These are phyloP conservation scores for Poecilia picta DNA, from an alignment of 2,797 vertebrate species.

Conservation along the genomic window DNA sequence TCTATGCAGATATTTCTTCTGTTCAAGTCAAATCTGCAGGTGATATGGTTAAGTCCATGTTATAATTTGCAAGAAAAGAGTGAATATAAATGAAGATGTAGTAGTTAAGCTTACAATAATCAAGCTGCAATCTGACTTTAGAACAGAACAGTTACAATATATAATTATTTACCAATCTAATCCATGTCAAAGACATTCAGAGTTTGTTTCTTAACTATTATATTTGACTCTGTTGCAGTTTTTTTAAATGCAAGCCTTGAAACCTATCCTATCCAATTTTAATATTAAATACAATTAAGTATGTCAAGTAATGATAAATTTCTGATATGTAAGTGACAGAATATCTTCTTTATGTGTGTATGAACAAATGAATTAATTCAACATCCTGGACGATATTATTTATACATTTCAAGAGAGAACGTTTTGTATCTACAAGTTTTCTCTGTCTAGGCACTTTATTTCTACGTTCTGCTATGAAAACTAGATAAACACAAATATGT, in stretches of 20 bases:
- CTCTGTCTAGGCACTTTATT: background rate
- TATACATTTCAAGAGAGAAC: background rate
- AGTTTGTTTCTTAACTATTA: background rate
- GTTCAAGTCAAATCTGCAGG: background rate
- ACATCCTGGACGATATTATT: background rate
- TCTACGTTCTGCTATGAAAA: background rate
- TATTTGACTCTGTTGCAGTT: background rate
- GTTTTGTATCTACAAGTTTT: background rate
- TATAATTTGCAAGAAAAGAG: background rate
- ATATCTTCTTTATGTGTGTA: background rate
- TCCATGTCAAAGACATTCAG: background rate
- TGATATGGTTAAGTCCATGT: background rate
- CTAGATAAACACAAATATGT: background rate
- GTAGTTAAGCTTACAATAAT: background rate
- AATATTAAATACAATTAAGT: background rate
- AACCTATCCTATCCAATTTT: background rate
- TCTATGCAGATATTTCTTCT: background rate
- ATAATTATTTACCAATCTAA: background rate
- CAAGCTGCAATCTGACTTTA: background rate
- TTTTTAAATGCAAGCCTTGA: background rate
- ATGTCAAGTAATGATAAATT: background rate
- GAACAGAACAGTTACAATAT: background rate
- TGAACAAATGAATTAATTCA: background rate
- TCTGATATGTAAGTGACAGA: background rate
- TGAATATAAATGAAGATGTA: background rate